A percentile compares a stretch with the other conserved stretches of the same genome.
These are phyloP conservation scores for Peromyscus attwateri DNA, from an alignment of 2,797 vertebrate genomes.

Conservation along the genomic window DNA sequence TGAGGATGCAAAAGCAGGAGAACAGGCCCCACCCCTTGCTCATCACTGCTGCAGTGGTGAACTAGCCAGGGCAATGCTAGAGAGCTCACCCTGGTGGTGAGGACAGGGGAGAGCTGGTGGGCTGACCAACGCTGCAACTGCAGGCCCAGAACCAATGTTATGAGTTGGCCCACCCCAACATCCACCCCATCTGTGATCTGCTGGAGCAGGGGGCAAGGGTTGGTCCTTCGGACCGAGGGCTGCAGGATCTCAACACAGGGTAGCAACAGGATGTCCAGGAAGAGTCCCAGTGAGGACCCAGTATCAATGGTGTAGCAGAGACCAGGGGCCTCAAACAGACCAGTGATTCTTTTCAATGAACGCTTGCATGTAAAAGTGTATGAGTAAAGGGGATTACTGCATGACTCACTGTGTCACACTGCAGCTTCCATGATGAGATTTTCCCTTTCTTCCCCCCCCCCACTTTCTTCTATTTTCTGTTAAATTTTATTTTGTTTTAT, in stretches of 20 bases:
- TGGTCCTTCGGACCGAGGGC: background rate
- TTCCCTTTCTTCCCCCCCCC: background rate
- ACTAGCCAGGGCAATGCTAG: background rate
- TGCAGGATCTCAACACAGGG: background rate
- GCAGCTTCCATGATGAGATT: background rate
- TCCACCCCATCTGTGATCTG: background rate
- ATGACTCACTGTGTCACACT: background rate
- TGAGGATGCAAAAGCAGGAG: background rate
- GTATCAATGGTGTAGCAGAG: background rate
- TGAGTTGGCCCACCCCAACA: background rate
- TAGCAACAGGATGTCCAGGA: background rate
- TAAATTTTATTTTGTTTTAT: background rate
- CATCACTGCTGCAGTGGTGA: background rate
- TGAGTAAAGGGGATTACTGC: background rate
- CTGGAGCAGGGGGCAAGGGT: background rate
- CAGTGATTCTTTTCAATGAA: background rate
- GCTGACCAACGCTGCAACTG: background rate
- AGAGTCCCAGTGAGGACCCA: background rate
- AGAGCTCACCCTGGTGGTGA: background rate
- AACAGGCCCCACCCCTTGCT: background rate
- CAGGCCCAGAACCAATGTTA: background rate
- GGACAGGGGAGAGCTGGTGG: background rate
- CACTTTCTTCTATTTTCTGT: background rate
- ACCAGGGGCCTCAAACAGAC: background rate
- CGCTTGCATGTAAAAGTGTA: background rate